These are phyloP conservation scores for Agrilus mali DNA, from an alignment of 2,888 invertebrate species.

Conservation along the genomic window DNA sequence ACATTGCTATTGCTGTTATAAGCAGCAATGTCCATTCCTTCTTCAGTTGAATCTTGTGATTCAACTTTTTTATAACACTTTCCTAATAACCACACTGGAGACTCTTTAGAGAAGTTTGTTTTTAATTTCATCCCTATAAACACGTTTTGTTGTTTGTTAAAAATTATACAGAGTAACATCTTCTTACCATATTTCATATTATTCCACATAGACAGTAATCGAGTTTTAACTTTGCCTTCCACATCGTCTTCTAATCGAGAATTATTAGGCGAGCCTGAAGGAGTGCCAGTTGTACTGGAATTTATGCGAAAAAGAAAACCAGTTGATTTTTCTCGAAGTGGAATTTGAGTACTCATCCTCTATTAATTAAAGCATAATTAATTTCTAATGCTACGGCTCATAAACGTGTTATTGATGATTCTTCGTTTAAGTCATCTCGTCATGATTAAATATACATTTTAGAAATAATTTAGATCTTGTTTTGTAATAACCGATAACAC, in stretches of 20 bases:
- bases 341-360: slow-evolving; percentile 23
- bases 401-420: too few relatives aligned
- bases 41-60: slow-evolving; percentile 36
- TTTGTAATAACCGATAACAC: too few relatives aligned
- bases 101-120: slow-evolving; percentile 69
- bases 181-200: slow-evolving; percentile 70
- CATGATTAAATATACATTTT: too few relatives aligned
- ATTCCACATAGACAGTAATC: slow-evolving; percentile 80
- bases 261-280: slow-evolving; percentile 19
- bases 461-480: too few relatives aligned
- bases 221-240: slow-evolving; percentile 69
- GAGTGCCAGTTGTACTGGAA: slow-evolving; percentile 12
- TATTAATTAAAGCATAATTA: neutral
- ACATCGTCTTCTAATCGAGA: slow-evolving; percentile 26
- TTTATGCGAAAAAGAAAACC: slow-evolving; percentile 11
- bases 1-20: slow-evolving; percentile 43
- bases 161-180: neutral
- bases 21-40: slow-evolving; percentile 47
- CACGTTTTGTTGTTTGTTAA: neutral
- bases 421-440: too few relatives aligned
- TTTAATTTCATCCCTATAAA: slow-evolving; percentile 46
- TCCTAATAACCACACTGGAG: slow-evolving; percentile 78
- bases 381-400: too few relatives aligned
- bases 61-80: slow-evolving; percentile 59
- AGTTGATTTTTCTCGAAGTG: slow-evolving; percentile 19